A percentile compares a stretch with the other conserved stretches of the same genome.
These are phyloP conservation scores for Reticulitermes lucifugus DNA, from an alignment of 2,888 invertebrate genomes.

Conservation along the genomic window DNA sequence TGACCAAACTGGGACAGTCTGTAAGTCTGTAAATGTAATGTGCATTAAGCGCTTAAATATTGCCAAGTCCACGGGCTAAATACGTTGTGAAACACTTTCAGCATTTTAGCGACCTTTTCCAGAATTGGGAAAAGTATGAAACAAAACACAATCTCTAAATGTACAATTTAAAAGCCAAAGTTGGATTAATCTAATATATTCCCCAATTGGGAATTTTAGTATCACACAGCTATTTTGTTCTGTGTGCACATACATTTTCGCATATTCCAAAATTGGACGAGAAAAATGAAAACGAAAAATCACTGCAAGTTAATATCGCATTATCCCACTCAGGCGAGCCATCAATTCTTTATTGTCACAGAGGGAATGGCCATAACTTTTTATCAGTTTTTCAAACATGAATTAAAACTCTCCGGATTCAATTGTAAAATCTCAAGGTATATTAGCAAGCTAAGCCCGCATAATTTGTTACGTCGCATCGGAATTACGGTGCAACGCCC, in stretches of 20 bases:
- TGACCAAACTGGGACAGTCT: no score
- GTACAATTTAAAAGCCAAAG: neutral
- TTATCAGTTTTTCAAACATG: constrained; percentile 24
- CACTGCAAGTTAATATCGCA: neutral
- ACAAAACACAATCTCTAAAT: neutral
- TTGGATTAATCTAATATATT: constrained; percentile 15
- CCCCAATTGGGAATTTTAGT: constrained; percentile 21
- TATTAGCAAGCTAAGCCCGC: neutral
- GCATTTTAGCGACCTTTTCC: no score
- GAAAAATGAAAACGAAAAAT: neutral
- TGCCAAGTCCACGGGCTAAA: no score
- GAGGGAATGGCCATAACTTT: constrained; percentile 32
- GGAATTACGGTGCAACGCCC: neutral
- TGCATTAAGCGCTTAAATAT: no score
- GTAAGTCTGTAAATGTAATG: no score
- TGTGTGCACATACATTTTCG: neutral
- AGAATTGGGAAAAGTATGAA: neutral
- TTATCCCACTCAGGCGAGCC: neutral
- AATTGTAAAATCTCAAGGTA: constrained; percentile 22
- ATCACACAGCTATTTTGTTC: neutral
- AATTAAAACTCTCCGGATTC: constrained; percentile 18
- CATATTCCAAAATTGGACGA: neutral
- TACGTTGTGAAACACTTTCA: no score
- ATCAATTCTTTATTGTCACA: constrained; percentile 31
- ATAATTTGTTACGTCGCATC: constrained; percentile 1